Evolutionary conservation across 2,797 vertebrate genomes (phyloP).

Genomic region (Darevskia mixta): DNA sequence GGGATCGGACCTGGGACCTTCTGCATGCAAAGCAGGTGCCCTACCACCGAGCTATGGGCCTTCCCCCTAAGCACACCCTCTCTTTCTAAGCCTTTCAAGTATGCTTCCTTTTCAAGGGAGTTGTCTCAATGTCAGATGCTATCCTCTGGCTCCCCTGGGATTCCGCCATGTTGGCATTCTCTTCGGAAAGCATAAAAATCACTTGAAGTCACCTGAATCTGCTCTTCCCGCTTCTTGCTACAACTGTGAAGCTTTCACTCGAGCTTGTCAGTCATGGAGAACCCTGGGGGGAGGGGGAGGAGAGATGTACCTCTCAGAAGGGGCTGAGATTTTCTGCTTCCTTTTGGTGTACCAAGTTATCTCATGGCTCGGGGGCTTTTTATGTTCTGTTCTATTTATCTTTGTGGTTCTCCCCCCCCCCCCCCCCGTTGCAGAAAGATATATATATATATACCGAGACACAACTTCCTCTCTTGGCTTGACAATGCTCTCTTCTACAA

Average conservation of each 20-base stretch:
- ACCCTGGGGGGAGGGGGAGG: not conserved
- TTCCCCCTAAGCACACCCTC: not conserved
- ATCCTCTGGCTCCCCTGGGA: not conserved
- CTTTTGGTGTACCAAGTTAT: not conserved
- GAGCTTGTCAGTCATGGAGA: not conserved
- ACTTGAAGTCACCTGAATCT: not conserved
- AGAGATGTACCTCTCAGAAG: not conserved
- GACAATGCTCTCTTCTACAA: conserved; percentile 26
- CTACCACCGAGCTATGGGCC: too few species aligned
- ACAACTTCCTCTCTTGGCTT: conserved; percentile 22
- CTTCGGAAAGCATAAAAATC: not conserved
- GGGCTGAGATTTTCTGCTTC: not conserved
- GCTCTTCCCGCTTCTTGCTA: not conserved
- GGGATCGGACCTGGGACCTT: too few species aligned
- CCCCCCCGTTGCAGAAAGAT: not conserved
- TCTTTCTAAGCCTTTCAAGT: not conserved
- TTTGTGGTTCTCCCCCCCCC: not conserved
- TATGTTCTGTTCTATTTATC: conserved; percentile 37
- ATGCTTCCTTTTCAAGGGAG: not conserved
- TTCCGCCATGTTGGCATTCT: not conserved
- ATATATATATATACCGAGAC: not conserved
- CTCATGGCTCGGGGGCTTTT: conserved; percentile 19
- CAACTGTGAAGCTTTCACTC: rapidly evolving
- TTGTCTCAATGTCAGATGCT: too few species aligned
- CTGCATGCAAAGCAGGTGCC: too few species aligned